Conservation (phyloP, 2,888 invertebrate species). For the Pterobdella sp. region DNA sequence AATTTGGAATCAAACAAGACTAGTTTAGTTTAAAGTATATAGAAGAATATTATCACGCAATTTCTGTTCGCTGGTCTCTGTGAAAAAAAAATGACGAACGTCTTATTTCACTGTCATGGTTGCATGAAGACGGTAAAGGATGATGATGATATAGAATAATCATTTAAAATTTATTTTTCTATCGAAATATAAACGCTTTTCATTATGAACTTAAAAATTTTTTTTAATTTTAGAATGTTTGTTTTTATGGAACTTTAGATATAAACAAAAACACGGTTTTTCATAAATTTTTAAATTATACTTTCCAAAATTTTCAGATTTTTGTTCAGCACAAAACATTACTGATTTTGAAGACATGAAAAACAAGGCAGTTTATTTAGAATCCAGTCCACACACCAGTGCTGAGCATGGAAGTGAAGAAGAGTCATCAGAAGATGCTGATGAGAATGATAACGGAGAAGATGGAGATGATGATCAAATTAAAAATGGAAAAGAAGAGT, state of each 20-base stretch:
- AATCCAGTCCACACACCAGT: neutral
- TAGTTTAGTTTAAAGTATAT: too few relatives aligned
- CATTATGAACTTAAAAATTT: neutral
- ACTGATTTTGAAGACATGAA: neutral
- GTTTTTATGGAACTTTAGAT: neutral
- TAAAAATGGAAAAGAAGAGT: too few relatives aligned
- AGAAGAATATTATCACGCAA: too few relatives aligned
- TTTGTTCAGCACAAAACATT: neutral
- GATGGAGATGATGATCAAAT: constrained; percentile 6
- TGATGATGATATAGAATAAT: too few relatives aligned
- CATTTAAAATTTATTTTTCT: too few relatives aligned
- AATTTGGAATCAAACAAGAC: too few relatives aligned
- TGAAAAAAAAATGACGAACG: too few relatives aligned
- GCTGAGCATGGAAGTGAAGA: neutral
- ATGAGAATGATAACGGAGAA: neutral
- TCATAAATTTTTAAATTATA: neutral
- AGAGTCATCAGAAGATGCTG: neutral
- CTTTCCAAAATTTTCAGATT: neutral
- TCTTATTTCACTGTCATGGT: too few relatives aligned
- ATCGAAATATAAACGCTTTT: neutral
- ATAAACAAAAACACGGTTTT: neutral
- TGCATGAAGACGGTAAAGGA: too few relatives aligned
- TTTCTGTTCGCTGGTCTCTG: too few relatives aligned
- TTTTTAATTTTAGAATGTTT: neutral
- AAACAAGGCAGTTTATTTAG: neutral